A percentile compares a stretch with the other conserved stretches of the same genome.
These are phyloP conservation scores for Alviniconcha strummeri DNA, from an alignment of 2,888 invertebrate genomes.

Conservation along the genomic window DNA sequence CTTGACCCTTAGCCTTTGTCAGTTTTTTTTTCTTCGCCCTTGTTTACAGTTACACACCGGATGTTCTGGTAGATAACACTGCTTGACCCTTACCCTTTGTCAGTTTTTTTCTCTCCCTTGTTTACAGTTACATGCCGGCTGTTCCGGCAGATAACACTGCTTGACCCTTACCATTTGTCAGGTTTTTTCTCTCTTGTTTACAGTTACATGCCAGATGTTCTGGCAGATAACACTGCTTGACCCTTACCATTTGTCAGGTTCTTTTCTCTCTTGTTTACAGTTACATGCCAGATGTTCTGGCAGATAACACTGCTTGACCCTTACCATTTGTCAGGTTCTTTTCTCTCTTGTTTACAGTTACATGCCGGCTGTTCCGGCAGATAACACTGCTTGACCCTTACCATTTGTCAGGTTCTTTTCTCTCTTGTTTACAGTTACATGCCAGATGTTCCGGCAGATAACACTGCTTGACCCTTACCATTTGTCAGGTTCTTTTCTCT, in stretches of 20 bases:
- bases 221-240: slow-evolving; percentile 35
- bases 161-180: background rate
- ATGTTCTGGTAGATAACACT: slow-evolving; percentile 38
- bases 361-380: no score
- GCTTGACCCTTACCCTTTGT: background rate
- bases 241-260: no score
- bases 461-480: no score
- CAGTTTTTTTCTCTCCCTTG: background rate
- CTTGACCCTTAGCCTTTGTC: background rate
- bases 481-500: no score
- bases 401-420: no score
- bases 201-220: slow-evolving; percentile 52
- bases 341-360: background rate
- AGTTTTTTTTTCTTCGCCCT: background rate
- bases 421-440: background rate
- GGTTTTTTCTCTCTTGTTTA: background rate
- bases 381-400: no score
- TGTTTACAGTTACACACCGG: slow-evolving; percentile 51
- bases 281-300: no score
- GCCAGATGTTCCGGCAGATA: no score
- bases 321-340: no score
- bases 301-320: no score
- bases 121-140: background rate
- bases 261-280: background rate
- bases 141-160: no score